A percentile compares a stretch with the other conserved stretches of the same genome.
These are phyloP conservation scores for Drosophila imparisetae DNA, from an alignment of 2,888 invertebrate genomes.

Conservation along the genomic window DNA sequence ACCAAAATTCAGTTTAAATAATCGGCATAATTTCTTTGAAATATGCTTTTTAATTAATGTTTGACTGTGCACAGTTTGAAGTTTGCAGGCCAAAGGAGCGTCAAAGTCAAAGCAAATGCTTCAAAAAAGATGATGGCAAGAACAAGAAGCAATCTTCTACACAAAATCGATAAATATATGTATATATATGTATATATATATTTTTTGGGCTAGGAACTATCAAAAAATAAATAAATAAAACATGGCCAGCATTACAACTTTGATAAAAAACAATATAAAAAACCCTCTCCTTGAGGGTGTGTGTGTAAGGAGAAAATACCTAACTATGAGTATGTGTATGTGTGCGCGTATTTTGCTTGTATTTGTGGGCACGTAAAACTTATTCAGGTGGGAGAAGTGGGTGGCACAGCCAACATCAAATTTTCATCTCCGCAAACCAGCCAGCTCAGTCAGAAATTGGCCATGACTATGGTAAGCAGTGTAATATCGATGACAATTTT, in stretches of 20 bases:
- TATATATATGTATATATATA: background rate
- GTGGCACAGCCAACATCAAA: background rate
- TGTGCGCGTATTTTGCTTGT: background rate
- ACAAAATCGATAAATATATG: background rate
- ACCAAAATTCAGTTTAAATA: background rate
- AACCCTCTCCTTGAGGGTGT: background rate
- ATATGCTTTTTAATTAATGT: slow-evolving; percentile 6
- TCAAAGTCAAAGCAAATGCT: background rate
- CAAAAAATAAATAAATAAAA: background rate
- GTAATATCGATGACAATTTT: slow-evolving; percentile 6
- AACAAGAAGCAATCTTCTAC: background rate
- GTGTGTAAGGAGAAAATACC: background rate
- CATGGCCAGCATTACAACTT: background rate
- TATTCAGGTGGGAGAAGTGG: background rate
- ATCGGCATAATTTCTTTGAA: background rate
- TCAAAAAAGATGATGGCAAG: background rate
- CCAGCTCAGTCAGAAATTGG: background rate
- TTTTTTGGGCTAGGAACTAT: background rate
- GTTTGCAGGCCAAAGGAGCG: background rate
- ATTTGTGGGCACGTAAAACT: background rate
- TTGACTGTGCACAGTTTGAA: background rate
- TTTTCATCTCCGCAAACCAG: background rate
- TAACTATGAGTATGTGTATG: background rate
- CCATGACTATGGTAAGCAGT: slow-evolving; percentile 2
- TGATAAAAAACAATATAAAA: background rate